Base-by-base conservation (phyloP, 2,888 invertebrate genomes). In the Melangyna quadrimaculata region DNA sequence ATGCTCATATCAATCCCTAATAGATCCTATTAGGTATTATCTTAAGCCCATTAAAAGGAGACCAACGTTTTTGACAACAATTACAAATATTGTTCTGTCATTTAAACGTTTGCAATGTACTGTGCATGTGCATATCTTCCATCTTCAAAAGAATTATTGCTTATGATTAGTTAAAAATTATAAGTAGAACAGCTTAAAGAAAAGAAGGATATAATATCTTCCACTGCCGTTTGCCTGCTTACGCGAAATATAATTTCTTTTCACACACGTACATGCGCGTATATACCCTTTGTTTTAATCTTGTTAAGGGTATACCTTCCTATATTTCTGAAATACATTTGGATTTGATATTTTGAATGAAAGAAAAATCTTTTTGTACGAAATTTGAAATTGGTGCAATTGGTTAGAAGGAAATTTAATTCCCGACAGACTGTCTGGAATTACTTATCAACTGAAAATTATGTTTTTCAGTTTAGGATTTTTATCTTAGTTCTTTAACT, bases 1-100 rank as follows among this genome's bases (percentile, higher is more conserved):
- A 70, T 63, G 61, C 63, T 65, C 72, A 73, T 63, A 73, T 78
- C 61, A 45, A 37, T 37, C 9, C 74, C 35, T 78, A 83, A 83
- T 78, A 74, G 74, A 83, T 83, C 83, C 74, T 78, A 83, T 83
- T 83, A 78, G 70, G 70, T 70, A 83, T 78, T 83, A 83, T 78
- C 65, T 69, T 83, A 83, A 83, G 70, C 83, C 83, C 83, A 83
- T 83, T 83, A 83, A 78, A 78, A 78, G 57, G 40, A 83, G 73
- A 74, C 78, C 83, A 78, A 65, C 61, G 24, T 78, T 78, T 73
- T 55, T 45, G 53, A 69, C 55, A 78, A 70, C 74, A 78, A 83
- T 83, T 74, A 65, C 63, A 70, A 78, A 83, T 70, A 83, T 65
- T 78, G 70, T 65, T 73, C 61, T 53, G 9, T 19, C 12, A n/a